A percentile compares a stretch with the other conserved stretches of the same genome.
These are phyloP conservation scores for Edolisoma coerulescens DNA, from an alignment of 2,113 vertebrate species.

Conservation along the genomic window DNA sequence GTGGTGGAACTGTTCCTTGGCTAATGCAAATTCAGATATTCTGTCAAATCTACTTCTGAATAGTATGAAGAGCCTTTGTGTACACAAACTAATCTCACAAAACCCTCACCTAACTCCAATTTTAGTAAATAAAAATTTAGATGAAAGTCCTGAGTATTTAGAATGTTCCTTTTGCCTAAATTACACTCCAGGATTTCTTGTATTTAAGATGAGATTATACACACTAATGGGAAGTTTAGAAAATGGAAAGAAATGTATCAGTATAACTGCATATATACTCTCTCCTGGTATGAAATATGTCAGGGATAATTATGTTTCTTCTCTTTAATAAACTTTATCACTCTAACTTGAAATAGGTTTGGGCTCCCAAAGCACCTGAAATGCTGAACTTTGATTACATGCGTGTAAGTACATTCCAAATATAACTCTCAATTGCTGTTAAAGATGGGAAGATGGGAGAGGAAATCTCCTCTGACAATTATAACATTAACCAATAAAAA, in stretches of 20 bases:
- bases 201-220: not conserved
- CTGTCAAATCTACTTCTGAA: not conserved
- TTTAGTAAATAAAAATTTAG: not conserved
- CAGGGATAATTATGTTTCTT: not conserved
- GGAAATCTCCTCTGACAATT: not conserved
- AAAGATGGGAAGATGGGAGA: not conserved
- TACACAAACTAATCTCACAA: not conserved
- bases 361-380: not conserved
- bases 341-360: not conserved
- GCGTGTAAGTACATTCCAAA: not conserved
- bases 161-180: not conserved
- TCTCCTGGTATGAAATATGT: not conserved
- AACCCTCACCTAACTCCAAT: not conserved
- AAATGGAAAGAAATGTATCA: not conserved
- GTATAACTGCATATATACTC: not conserved
- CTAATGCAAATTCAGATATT: accelerated
- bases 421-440: not conserved
- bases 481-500: not conserved
- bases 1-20: not conserved
- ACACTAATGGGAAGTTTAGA: not conserved
- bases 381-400: not conserved
- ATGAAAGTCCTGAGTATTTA: not conserved
- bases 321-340: not conserved
- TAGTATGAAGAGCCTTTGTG: not conserved
- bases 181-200: not conserved